Evolutionary conservation across 1,140 invertebrate species (phyloP).

Genomic region (Amphibalanus amphitrite): DNA sequence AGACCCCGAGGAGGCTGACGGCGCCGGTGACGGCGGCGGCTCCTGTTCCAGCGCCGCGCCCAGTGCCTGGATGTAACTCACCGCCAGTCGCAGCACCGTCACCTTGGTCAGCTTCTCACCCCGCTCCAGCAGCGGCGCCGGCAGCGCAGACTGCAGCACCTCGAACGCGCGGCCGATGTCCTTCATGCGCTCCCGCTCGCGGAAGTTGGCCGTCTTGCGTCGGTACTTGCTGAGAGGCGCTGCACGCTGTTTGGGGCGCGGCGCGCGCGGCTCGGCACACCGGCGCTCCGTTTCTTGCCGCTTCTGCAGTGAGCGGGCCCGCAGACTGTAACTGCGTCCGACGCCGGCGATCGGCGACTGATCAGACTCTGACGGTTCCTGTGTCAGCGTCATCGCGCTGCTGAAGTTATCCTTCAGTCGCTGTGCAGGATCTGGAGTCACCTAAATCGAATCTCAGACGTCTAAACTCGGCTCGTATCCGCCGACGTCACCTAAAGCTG

Average conservation of each 20-base stretch:
- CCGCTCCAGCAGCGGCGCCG: constrained; percentile 29
- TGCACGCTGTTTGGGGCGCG: constrained; percentile 39
- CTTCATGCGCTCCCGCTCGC: constrained; percentile 65
- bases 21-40: neutral
- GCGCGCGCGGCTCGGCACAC: no score
- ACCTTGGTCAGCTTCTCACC: constrained; percentile 69
- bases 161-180: constrained; percentile 80
- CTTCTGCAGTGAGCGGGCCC: constrained; percentile 33
- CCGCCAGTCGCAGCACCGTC: constrained; percentile 63
- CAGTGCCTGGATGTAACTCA: constrained; percentile 63
- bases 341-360: no score
- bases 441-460: no score
- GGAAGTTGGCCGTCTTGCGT: constrained; percentile 69
- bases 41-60: constrained; percentile 27
- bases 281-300: constrained; percentile 28
- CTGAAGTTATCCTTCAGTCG: no score
- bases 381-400: no score
- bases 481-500: no score
- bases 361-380: no score
- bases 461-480: no score
- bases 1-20: no score
- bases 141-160: constrained; percentile 51
- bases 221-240: constrained; percentile 75
- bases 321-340: constrained; percentile 31
- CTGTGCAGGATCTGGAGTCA: no score